phyloP scores from a whole-genome alignment of 2,797 vertebrate species.

The Delichon dasypus region DNA sequence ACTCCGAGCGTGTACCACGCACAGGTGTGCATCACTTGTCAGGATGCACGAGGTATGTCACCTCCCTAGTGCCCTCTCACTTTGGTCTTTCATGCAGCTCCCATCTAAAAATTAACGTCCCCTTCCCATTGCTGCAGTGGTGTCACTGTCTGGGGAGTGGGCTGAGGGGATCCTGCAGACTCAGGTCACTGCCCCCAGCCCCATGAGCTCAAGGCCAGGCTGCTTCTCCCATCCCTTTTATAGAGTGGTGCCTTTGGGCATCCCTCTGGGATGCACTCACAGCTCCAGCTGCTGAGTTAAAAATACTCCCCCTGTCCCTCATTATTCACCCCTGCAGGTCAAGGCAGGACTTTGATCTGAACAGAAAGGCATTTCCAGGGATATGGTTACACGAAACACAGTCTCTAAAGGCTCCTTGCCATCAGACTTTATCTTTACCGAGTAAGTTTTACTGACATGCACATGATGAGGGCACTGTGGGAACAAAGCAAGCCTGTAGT shows the following conservation, averaged over 20 bases:
- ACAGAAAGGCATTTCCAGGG: conserved; percentile 32
- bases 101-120: neutral
- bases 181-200: neutral
- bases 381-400: conserved; percentile 48
- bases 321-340: neutral
- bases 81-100: neutral
- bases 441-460: neutral
- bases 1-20: neutral
- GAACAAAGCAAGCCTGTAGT: neutral
- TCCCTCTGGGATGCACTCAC: neutral
- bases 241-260: neutral
- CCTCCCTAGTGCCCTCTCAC: neutral
- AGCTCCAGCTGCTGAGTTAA: neutral
- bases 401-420: neutral
- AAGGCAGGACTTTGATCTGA: conserved; percentile 48
- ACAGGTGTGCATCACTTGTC: neutral
- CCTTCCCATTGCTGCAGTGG: neutral
- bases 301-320: conserved; percentile 32
- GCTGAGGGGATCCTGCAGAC: neutral
- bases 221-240: neutral
- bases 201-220: neutral
- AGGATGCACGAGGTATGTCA: rapidly evolving
- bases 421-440: neutral
- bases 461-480: neutral
- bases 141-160: neutral